Evolutionary conservation across 2,888 invertebrate genomes (phyloP), one percentile per base, ranked within the genome.

Genomic region (Hartigia nigra): DNA sequence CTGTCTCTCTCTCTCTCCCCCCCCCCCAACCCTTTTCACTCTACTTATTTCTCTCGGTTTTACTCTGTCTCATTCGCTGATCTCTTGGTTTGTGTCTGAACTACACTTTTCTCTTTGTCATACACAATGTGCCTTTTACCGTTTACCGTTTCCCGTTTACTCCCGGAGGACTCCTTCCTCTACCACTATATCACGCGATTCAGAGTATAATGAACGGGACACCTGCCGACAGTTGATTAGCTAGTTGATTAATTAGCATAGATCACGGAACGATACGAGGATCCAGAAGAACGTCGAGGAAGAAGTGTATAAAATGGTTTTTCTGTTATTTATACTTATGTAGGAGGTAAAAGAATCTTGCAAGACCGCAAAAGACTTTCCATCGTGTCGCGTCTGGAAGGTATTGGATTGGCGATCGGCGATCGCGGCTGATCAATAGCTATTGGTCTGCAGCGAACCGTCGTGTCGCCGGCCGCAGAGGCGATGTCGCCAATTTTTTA

Each of bases 401-500:
- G 31, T 31, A 72, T 72, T 72, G 34, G 72, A 31, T 72, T 72
- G 81, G 80, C 81, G 81, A 77, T 75, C 79, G 75, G 75, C 36
- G n/a, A 75, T 32, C 32, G 75, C 83, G 84, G 83, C 86, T 86
- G 88, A 88, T 88, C 87, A 88, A 88, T 88, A 87, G 88, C 86
- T 83, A 84, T 86, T 83, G 87, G 85, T 85, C 84, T 86, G 83
- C 86, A 83, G 84, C 84, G 86, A 86, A 85, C 83, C 86, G 84
- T 87, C 86, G 86, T 85, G 87, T 85, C 84, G 84, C 83, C 84
- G 85, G 82, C 55, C 84, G 86, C 86, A 86, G 85, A 86, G 86
- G 86, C 87, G 85, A 88, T 88, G 88, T 88, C 87, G 87, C 84
- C 83, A 85, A 86, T 86, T 86, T 85, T 87, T 87, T 88, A 72